A percentile compares a stretch with the other conserved stretches of the same genome.
These are phyloP conservation scores for Onychomys leucogaster DNA, from an alignment of 2,797 vertebrate genomes.

Conservation along the genomic window DNA sequence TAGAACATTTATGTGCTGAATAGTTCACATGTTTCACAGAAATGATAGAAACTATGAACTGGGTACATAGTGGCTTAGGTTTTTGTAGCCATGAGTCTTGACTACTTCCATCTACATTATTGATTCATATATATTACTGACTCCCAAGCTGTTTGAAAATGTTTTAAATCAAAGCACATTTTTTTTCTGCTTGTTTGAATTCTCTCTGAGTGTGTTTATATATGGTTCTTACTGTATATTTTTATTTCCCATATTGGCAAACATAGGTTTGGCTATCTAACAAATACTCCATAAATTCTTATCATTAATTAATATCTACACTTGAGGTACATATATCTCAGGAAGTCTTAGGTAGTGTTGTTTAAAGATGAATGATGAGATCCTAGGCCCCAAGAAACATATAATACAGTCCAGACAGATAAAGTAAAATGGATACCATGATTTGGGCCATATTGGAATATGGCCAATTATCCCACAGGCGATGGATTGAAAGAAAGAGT, in stretches of 20 bases:
- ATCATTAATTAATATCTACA: neutral
- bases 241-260: neutral
- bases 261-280: constrained; percentile 31
- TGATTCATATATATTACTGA: neutral
- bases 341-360: neutral
- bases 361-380: neutral
- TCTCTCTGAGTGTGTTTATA: neutral
- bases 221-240: neutral
- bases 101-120: neutral
- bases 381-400: neutral
- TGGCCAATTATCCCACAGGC: neutral
- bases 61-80: neutral
- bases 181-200: constrained; percentile 45
- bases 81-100: neutral
- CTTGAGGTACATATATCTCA: neutral
- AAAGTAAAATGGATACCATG: neutral
- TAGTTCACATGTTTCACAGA: neutral
- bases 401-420: neutral
- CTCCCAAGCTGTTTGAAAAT: neutral
- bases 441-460: neutral
- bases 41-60: neutral
- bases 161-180: neutral
- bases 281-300: neutral
- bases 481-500: neutral
- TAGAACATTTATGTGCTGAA: neutral